phyloP scores from a whole-genome alignment of 2,113 vertebrate genomes.

The Pipa parva region DNA sequence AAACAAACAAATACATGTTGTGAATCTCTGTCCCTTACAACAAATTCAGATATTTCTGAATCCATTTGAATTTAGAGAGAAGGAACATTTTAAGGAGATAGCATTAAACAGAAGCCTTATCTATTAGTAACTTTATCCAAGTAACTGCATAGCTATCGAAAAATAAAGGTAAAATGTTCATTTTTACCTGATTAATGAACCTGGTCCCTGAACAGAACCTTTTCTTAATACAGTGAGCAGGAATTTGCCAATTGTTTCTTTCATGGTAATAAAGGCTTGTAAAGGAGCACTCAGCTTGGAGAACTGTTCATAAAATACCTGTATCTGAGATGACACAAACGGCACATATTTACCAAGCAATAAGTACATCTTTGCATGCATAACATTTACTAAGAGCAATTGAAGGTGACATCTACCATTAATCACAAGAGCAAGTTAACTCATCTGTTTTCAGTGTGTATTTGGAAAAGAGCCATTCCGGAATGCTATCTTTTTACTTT shows the following conservation, averaged over 20 bases:
- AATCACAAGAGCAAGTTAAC: not conserved
- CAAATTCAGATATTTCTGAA: too few species aligned
- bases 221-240: conserved; percentile 67
- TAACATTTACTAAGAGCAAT: conserved; percentile 10
- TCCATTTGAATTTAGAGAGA: too few species aligned
- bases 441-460: not conserved
- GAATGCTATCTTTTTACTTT: not conserved
- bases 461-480: not conserved
- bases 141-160: too few species aligned
- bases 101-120: too few species aligned
- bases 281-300: conserved; percentile 62
- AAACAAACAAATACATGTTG: too few species aligned
- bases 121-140: too few species aligned
- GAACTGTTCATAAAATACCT: conserved; percentile 74
- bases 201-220: conserved; percentile 52
- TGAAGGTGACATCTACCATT: conserved; percentile 1
- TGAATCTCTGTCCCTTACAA: too few species aligned
- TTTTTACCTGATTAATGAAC: conserved; percentile 60
- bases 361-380: not conserved
- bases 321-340: conserved; percentile 66
- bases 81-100: too few species aligned
- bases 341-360: conserved; percentile 14
- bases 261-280: conserved; percentile 71
- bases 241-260: conserved; percentile 72
- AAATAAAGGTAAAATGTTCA: too few species aligned